These are phyloP conservation scores for Poeciliopsis prolifica DNA, from an alignment of 2,113 vertebrate genomes.

Conservation along the genomic window DNA sequence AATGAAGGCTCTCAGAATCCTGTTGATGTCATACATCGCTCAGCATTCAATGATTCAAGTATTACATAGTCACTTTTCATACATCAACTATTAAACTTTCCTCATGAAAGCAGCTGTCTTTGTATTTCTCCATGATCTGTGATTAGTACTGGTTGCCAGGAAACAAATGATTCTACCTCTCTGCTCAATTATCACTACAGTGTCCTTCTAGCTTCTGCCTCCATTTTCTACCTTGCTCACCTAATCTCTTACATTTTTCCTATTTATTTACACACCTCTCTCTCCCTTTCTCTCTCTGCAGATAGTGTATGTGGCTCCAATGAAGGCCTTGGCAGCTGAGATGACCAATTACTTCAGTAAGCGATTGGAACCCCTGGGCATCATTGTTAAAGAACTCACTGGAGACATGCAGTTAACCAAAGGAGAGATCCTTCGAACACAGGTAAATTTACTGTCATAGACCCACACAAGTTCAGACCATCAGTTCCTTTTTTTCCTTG, in stretches of 20 bases:
- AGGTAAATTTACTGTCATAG: constrained; percentile 79
- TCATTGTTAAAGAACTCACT: constrained; percentile 92
- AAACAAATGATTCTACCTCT: constrained; percentile 80
- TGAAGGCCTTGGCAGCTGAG: constrained; percentile 99
- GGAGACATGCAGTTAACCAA: constrained; percentile 99
- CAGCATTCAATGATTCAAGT: too few species aligned
- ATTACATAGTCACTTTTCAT: constrained; percentile 81
- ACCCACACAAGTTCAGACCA: constrained; percentile 11
- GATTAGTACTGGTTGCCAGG: constrained; percentile 85
- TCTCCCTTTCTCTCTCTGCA: constrained; percentile 70
- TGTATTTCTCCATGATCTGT: constrained; percentile 87
- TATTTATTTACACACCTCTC: constrained; percentile 6
- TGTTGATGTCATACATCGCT: too few species aligned
- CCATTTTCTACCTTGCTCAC: constrained; percentile 31
- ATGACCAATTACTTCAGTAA: constrained; percentile 99
- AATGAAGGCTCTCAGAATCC: too few species aligned
- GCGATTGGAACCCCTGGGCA: constrained; percentile 91
- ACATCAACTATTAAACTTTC: constrained; percentile 86
- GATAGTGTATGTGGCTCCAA: constrained; percentile 97
- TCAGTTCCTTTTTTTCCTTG: neutral
- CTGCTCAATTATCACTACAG: constrained; percentile 86
- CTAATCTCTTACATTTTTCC: constrained; percentile 1
- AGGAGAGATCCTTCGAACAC: constrained; percentile 95
- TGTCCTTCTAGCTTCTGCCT: constrained; percentile 70
- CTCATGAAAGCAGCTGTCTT: constrained; percentile 71